Base-by-base conservation (phyloP, 2,888 invertebrate genomes). In the Tetranychus piercei region DNA sequence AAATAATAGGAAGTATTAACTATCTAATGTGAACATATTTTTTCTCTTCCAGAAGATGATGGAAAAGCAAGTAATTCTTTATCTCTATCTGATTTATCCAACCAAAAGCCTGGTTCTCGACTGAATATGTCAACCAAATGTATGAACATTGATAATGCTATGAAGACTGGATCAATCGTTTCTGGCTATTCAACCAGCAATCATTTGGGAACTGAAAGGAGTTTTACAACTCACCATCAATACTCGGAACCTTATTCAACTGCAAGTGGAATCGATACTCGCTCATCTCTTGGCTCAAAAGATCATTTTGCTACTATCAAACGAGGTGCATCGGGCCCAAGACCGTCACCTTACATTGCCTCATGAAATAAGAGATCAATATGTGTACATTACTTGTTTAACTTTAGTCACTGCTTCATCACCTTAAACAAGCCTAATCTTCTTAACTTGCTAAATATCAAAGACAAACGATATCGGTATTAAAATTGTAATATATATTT, bases 221-320 rank as follows among this genome's bases (percentile, higher is more conserved):
- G 20, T 18, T 65, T 23, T 2, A 22, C 65, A 45, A 69, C 23
- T 69, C 55, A 55, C 55, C 73, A 73, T 44, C 43, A 73, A 15
- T 73, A 73, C 65, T 23, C 73, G 9, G 73, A 73, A 34, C 73
- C 73, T 9, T 73, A 73, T 44, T n/a, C 65, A 22, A 64, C 65
- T 11, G 55, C 20, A 23, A 44, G n/a, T 65, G 64, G 44, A 9
- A 5, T 73, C 18, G 55, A 64, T 65, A n/a, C 23, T 64, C 18
- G 65, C 9, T 20, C 43, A 44, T 43, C 22, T 44, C 44, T 18
- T 34, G 34, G 44, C 22, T n/a, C 22, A n/a, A 73, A 73, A 55
- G 73, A 73, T 65, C 55, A 73, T 23, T 73, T 73, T 22, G 73
- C 73, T 20, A 73, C 73, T 9, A 73, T 73, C 44, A 73, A 73